Percentiles rank a stretch among this genome's conserved stretches.
These are phyloP conservation scores for Eristalinus sepulchralis DNA, from an alignment of 2,888 invertebrate genomes.

Conservation along the genomic window DNA sequence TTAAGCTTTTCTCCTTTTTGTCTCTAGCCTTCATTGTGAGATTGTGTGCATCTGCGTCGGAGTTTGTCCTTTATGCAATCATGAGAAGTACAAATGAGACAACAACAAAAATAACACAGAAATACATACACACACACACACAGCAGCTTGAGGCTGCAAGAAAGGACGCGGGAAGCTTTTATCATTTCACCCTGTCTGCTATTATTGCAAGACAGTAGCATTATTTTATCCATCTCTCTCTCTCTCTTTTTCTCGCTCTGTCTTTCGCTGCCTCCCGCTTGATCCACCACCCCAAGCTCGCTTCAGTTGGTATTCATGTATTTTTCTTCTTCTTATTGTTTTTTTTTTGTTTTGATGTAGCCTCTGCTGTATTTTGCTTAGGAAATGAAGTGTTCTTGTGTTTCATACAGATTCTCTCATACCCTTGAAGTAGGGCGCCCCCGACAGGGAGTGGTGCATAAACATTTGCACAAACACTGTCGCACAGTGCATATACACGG, in stretches of 20 bases:
- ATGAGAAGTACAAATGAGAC: conserved; percentile 59
- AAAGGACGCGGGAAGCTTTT: conserved; percentile 58
- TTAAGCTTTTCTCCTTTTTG: conserved; percentile 41
- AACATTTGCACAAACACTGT: conserved; percentile 49
- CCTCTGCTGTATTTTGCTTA: conserved; percentile 23
- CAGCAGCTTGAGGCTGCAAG: conserved; percentile 35
- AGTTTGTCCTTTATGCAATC: conserved; percentile 68
- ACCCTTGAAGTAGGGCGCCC: conserved; percentile 1
- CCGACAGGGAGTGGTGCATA: background rate
- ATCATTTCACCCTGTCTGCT: conserved; percentile 57
- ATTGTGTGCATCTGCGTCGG: conserved; percentile 45
- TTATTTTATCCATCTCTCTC: conserved; percentile 15
- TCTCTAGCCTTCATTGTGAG: conserved; percentile 7
- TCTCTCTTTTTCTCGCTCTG: background rate
- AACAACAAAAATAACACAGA: conserved; percentile 38
- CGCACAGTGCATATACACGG: background rate
- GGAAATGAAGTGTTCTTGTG: conserved; percentile 64
- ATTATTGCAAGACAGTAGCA: conserved; percentile 50
- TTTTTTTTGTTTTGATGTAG: background rate
- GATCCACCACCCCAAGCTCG: background rate
- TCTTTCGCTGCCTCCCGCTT: background rate
- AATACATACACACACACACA: background rate
- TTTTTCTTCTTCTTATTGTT: conserved; percentile 22
- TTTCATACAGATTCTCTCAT: conserved; percentile 37
- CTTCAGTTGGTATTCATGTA: conserved; percentile 41